Conservation (phyloP, 37 sponge, comb jelly and placozoan species). For the Chondrilla cf. caribensis region DNA sequence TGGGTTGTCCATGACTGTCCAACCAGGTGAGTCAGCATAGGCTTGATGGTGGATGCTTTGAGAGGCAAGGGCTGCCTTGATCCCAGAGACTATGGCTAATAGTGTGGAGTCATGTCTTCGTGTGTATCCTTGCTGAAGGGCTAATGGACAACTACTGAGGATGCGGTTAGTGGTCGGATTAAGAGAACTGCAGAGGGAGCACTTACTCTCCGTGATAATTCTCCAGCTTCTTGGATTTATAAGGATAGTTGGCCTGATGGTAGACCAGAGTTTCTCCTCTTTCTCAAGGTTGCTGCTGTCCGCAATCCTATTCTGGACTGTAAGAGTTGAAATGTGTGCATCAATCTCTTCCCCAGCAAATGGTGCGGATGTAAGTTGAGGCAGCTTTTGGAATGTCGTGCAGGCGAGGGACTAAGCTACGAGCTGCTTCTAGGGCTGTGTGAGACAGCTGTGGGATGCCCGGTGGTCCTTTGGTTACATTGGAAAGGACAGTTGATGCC, state of each 20-base stretch:
- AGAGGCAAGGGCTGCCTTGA: background rate
- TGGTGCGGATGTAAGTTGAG: background rate
- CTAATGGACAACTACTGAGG: slow-evolving; percentile 13
- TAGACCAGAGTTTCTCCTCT: background rate
- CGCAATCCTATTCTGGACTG: slow-evolving; percentile 2
- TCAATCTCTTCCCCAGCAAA: background rate
- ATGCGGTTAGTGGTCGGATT: slow-evolving; percentile 14
- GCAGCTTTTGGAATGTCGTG: background rate
- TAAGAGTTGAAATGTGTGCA: background rate
- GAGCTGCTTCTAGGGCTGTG: background rate
- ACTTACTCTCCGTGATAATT: background rate
- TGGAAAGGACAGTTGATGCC: background rate
- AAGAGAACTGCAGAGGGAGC: too few species aligned
- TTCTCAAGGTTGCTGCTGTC: background rate
- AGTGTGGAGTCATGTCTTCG: slow-evolving; percentile 25
- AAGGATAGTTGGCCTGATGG: slow-evolving; percentile 9
- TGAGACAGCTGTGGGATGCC: background rate
- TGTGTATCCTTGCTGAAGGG: slow-evolving; percentile 32
- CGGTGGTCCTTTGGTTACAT: background rate
- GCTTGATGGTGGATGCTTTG: background rate
- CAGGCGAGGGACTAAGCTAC: background rate
- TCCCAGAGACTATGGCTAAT: too few species aligned
- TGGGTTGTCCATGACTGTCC: background rate
- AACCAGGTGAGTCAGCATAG: background rate
- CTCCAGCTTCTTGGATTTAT: slow-evolving; percentile 34